Evolutionary conservation across 2,113 vertebrate genomes (phyloP).

Genomic region (Kryptolebias marmoratus): DNA sequence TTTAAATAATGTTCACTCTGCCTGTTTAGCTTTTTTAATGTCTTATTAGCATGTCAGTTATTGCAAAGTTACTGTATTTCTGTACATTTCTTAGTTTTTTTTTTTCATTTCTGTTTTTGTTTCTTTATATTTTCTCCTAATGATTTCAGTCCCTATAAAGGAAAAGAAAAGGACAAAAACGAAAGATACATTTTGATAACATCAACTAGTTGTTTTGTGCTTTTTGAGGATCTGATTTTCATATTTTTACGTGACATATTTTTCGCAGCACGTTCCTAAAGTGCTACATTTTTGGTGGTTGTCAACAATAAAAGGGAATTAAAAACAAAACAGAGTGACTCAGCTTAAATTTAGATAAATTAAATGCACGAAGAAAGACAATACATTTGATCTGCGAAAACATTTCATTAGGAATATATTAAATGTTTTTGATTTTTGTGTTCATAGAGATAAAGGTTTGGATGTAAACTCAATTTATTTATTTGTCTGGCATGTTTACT

Average conservation of each 20-base stretch:
- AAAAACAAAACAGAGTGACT: background rate
- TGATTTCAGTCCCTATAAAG: conserved; percentile 42
- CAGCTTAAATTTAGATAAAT: no score
- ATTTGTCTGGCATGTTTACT: background rate
- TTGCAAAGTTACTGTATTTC: conserved; percentile 79
- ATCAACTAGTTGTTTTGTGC: background rate
- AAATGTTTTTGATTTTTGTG: background rate
- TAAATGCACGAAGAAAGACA: no score
- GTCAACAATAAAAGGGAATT: background rate
- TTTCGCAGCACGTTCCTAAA: background rate
- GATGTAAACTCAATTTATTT: background rate
- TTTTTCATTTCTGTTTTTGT: conserved; percentile 7
- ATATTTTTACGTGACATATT: background rate
- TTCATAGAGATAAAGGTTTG: background rate
- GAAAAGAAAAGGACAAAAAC: conserved; percentile 16
- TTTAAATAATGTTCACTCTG: conserved; percentile 87
- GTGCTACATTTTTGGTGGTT: background rate
- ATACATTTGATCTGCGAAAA: no score
- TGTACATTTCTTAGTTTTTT: conserved; percentile 56
- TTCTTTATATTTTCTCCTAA: conserved; percentile 14
- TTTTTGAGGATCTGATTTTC: background rate
- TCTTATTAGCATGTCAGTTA: conserved; percentile 84
- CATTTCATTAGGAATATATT: background rate
- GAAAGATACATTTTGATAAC: conserved; percentile 15
- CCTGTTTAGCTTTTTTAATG: conserved; percentile 78